These are phyloP conservation scores for Urosaurus nigricauda DNA, from an alignment of 2,797 vertebrate species.

Conservation along the genomic window DNA sequence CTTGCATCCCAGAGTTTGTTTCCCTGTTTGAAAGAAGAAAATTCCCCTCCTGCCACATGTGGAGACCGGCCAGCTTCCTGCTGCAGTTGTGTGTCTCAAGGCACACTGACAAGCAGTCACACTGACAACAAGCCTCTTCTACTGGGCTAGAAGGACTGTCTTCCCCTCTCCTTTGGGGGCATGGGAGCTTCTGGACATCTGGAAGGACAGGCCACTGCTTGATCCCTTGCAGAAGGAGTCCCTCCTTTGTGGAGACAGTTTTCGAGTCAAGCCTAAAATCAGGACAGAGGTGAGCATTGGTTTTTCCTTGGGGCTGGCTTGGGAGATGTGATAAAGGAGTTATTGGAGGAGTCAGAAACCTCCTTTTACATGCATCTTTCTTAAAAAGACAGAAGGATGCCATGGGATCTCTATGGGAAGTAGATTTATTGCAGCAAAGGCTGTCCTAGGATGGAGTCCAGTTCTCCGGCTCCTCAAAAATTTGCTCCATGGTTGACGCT, in stretches of 20 bases:
- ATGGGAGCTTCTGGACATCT: background rate
- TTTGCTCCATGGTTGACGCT: background rate
- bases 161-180: background rate
- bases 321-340: background rate
- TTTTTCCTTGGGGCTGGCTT: background rate
- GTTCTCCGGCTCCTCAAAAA: background rate
- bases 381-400: background rate
- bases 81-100: no score
- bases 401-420: no score
- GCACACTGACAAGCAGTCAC: background rate
- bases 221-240: background rate
- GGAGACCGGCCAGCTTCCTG: background rate
- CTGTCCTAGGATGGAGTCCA: background rate
- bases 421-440: background rate
- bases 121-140: no score
- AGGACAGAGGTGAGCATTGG: conserved; percentile 5
- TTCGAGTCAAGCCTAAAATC: background rate
- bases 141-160: background rate
- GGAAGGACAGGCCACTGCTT: background rate
- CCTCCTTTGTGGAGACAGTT: background rate
- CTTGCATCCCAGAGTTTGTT: background rate
- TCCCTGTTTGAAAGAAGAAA: background rate
- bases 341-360: background rate
- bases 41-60: background rate
- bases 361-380: background rate